These are phyloP conservation scores for Scophthalmus maximus DNA, from an alignment of 2,113 vertebrate species.

Conservation along the genomic window DNA sequence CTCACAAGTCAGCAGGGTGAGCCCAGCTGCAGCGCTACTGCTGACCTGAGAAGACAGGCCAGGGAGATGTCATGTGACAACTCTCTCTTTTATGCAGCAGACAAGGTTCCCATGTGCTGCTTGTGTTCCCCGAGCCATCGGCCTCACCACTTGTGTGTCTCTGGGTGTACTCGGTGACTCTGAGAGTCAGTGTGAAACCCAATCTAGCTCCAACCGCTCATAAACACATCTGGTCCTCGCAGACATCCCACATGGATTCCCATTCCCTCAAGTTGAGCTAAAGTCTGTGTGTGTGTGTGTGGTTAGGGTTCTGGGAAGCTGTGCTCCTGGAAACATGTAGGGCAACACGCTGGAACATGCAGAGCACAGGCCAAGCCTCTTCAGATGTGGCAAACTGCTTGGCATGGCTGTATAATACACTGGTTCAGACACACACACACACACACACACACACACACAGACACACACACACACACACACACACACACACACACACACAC, in stretches of 20 bases:
- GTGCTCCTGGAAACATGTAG: constrained; percentile 73
- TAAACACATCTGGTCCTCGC: constrained; percentile 79
- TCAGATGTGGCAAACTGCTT: constrained; percentile 72
- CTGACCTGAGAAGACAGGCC: constrained; percentile 27
- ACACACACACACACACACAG: constrained; percentile 15
- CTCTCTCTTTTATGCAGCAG: constrained; percentile 35
- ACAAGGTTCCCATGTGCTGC: constrained; percentile 40
- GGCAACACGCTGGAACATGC: constrained; percentile 76
- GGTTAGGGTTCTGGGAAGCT: constrained; percentile 79
- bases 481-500: background rate
- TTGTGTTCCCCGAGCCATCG: constrained; percentile 23
- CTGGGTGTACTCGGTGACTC: constrained; percentile 25
- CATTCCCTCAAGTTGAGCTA: constrained; percentile 52
- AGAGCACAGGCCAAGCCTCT: constrained; percentile 60
- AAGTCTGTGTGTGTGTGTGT: constrained; percentile 51
- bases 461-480: constrained; percentile 5
- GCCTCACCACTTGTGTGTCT: constrained; percentile 15
- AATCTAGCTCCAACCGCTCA: constrained; percentile 51
- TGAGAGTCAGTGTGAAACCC: constrained; percentile 51
- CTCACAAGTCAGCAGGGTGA: constrained; percentile 3
- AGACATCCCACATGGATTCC: constrained; percentile 63
- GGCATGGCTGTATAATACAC: constrained; percentile 41
- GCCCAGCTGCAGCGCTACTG: background rate
- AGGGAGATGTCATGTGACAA: constrained; percentile 31
- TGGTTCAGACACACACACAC: background rate